Evolutionary conservation across 2,797 vertebrate genomes (phyloP).

Genomic region (Malacoctenus gilli): DNA sequence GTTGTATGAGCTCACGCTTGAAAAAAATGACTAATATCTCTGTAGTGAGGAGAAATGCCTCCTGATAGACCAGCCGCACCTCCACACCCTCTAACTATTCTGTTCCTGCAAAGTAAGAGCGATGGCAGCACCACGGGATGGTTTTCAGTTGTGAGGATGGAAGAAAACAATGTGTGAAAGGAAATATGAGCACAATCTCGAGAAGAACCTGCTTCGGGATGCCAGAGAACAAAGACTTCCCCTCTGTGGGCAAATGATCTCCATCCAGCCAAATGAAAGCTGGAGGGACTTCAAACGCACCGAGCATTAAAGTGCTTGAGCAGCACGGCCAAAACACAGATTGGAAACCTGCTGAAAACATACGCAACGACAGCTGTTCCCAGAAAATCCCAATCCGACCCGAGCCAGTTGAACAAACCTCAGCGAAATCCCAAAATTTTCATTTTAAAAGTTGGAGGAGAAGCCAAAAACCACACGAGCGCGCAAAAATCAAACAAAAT

Average conservation of each 20-base stretch:
- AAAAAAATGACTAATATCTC: too few relatives aligned
- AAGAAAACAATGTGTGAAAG: slow-evolving; percentile 32
- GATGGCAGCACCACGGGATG: background rate
- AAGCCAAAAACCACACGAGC: background rate
- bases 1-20: too few relatives aligned
- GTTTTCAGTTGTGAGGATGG: slow-evolving; percentile 7
- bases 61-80: background rate
- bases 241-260: slow-evolving; percentile 20
- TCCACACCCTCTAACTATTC: slow-evolving; percentile 1
- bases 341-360: slow-evolving; percentile 26
- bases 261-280: slow-evolving; percentile 47
- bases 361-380: slow-evolving; percentile 31
- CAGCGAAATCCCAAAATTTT: background rate
- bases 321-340: slow-evolving; percentile 37
- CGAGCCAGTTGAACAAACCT: slow-evolving; percentile 13
- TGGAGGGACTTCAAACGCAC: slow-evolving; percentile 36
- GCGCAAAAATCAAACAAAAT: too few relatives aligned
- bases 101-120: too few relatives aligned
- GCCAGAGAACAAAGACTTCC: slow-evolving; percentile 37
- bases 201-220: slow-evolving; percentile 18
- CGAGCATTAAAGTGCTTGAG: slow-evolving; percentile 15
- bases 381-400: slow-evolving; percentile 21
- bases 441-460: slow-evolving; percentile 7
- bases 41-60: too few relatives aligned
- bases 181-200: slow-evolving; percentile 5